Conservation (phyloP, 2,113 vertebrate genomes). For the Clarias magur region DNA sequence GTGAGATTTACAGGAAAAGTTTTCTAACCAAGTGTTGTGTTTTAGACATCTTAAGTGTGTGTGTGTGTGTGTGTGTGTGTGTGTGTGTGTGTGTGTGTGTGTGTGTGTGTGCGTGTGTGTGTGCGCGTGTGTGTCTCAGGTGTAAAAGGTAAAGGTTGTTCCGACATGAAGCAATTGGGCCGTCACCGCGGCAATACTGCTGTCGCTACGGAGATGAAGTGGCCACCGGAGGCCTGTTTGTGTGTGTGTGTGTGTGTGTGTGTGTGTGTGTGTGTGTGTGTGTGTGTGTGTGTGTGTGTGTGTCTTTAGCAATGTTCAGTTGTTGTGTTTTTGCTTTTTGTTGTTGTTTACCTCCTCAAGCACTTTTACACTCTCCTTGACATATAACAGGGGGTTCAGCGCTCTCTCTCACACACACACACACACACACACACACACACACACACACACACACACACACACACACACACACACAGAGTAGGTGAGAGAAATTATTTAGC, state of each 20-base stretch:
- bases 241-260: conserved; percentile 26
- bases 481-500: not conserved
- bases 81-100: not conserved
- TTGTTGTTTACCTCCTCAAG: conserved; percentile 36
- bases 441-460: not conserved
- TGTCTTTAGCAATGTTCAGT: conserved; percentile 24
- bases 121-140: conserved; percentile 1
- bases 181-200: conserved; percentile 31
- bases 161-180: conserved; percentile 30
- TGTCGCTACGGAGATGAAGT: conserved; percentile 32
- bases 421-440: conserved; percentile 10
- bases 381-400: conserved; percentile 15
- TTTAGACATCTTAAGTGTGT: not conserved
- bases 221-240: conserved; percentile 23
- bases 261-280: conserved; percentile 35
- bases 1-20: not conserved
- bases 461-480: not conserved
- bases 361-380: conserved; percentile 30
- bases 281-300: conserved; percentile 22
- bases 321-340: conserved; percentile 11
- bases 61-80: not conserved
- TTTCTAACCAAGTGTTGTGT: no score
- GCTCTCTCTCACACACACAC: not conserved
- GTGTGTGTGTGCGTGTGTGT: not conserved
- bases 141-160: conserved; percentile 33